These are phyloP conservation scores for Macrobrachium nipponense DNA, from an alignment of 1,140 invertebrate species.

Conservation along the genomic window DNA sequence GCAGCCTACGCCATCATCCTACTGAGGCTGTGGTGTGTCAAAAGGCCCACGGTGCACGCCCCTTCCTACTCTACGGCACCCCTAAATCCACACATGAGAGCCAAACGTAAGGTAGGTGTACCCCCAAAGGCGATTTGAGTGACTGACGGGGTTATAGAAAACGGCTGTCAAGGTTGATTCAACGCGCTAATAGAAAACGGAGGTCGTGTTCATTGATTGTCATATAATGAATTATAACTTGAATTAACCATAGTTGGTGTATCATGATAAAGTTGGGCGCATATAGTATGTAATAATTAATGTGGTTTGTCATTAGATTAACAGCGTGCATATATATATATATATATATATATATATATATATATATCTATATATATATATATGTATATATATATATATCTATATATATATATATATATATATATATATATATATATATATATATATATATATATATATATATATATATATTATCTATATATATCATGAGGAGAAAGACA, in stretches of 20 bases:
- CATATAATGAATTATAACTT: not conserved
- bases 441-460: slow-evolving; percentile 14
- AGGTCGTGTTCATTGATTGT: too few relatives aligned
- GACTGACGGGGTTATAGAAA: too few relatives aligned
- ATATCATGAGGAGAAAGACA: too few relatives aligned
- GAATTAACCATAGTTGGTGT: not conserved
- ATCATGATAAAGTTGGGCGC: not conserved
- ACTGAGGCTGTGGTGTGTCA: slow-evolving; percentile 67
- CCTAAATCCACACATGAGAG: not conserved
- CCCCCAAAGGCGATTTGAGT: not conserved
- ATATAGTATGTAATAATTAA: too few relatives aligned
- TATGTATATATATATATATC: not conserved
- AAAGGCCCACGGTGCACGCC: not conserved
- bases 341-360: not conserved
- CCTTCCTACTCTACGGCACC: not conserved
- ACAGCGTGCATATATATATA: not conserved
- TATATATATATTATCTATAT: not conserved
- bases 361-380: not conserved
- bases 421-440: slow-evolving; percentile 28
- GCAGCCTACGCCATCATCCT: slow-evolving; percentile 71
- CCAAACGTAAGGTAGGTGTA: slow-evolving; percentile 18
- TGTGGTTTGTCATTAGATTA: too few relatives aligned
- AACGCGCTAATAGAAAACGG: too few relatives aligned
- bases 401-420: slow-evolving; percentile 19
- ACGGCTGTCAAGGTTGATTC: too few relatives aligned